phyloP scores from a whole-genome alignment of 2,797 vertebrate genomes.

The Xiphorhynchus erythropygius region DNA sequence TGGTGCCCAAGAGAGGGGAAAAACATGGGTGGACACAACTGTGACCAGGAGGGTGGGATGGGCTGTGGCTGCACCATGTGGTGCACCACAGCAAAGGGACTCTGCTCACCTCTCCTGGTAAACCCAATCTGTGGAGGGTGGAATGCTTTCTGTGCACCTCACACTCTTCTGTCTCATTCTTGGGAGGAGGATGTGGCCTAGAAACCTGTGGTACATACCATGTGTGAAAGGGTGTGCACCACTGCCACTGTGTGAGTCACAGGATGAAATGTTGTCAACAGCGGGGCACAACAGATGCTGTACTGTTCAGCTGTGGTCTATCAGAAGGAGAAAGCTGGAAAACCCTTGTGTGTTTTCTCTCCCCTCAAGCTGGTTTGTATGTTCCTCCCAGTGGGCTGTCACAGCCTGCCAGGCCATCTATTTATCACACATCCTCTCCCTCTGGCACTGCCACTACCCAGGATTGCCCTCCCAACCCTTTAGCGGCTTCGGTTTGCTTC shows the following conservation, averaged over 20 bases:
- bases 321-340: neutral
- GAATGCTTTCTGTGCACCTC: neutral
- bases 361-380: rapidly evolving
- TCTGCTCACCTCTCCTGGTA: neutral
- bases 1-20: neutral
- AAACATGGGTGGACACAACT: neutral
- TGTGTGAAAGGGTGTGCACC: neutral
- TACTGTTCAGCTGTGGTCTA: neutral
- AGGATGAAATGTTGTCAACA: neutral
- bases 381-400: neutral
- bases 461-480: neutral
- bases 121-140: neutral
- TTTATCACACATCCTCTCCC: neutral
- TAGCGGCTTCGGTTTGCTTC: neutral
- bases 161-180: neutral
- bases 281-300: neutral
- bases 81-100: neutral
- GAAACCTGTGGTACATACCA: neutral
- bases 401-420: neutral
- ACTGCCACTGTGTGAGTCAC: neutral
- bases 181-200: neutral
- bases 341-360: neutral
- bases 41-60: neutral
- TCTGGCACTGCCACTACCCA: neutral
- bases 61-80: neutral